Evolutionary conservation across 2,797 vertebrate genomes (phyloP), one percentile per base, ranked within the genome.

Genomic region (Malurus splendens): DNA sequence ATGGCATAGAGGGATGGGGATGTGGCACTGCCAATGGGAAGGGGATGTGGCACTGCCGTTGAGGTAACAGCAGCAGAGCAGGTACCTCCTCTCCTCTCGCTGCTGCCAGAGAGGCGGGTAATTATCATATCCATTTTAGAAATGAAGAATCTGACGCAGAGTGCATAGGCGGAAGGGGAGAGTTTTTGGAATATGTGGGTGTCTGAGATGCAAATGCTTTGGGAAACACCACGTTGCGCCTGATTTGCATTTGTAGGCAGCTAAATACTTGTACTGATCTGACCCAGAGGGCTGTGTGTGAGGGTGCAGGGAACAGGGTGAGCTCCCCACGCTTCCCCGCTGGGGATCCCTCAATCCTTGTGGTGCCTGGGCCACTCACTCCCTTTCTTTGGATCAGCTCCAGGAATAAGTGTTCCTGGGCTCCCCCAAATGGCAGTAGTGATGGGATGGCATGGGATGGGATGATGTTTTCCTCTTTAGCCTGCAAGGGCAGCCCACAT

Each of bases 191-290:
- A 55, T 54, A 55, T 59, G 89, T 93, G 74, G 87, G 89, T 12
- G 32, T 68, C 78, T 75, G 75, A 84, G 62, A 84, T 75, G 91
- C 48, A 95, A 86, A 88, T 83, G 71, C 71, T 94, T 75, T 81
- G 89, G 84, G 89, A 86, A 91, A 75, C 41, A 91, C 60, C 89
- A 68, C 1, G 0, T 36, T 78, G 66, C 0, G 1, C 51, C 74
- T 90, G 42, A 78, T 92, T 91, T 92, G 77, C 84, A 92, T 88
- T 57, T 45, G 54, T 85, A 80, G 57, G 83, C 50, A 86, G 77
- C 79, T 89, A 44, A 85, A 62, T 41, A 48, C 76, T 79, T 79
- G 72, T 42, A 85, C 76, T 0, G 7, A 39, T 82, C n/a, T 55
- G 64, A 82, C 73, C 19, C 52, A 44, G 66, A 52, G 24, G 57